A percentile compares a stretch with the other conserved stretches of the same genome.
Evolutionary conservation across 2,888 invertebrate species (phyloP).

Genomic region (Himalopsyche tibetana): DNA sequence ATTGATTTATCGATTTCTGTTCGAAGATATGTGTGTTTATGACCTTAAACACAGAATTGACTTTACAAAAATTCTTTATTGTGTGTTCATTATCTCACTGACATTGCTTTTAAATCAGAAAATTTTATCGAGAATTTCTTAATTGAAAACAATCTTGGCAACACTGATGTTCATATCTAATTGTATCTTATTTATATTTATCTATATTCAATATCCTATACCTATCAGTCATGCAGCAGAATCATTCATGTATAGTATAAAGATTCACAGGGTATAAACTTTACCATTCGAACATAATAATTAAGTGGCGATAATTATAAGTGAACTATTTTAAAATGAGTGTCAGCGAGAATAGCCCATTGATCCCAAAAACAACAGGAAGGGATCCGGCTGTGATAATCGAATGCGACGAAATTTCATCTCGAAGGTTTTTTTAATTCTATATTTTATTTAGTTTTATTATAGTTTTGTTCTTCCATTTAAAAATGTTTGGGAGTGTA

Average conservation of each 20-base stretch:
- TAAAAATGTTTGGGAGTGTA: no score
- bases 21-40: no score
- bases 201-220: not conserved
- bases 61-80: no score
- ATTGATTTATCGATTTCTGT: no score
- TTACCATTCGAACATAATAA: not conserved
- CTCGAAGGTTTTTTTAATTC: not conserved
- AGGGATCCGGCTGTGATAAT: not conserved
- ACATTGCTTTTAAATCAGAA: no score
- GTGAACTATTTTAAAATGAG: slow-evolving; percentile 45
- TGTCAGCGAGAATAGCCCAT: slow-evolving; percentile 13
- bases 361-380: slow-evolving; percentile 1
- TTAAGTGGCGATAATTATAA: not conserved
- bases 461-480: no score
- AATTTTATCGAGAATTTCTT: no score
- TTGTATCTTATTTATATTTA: not conserved
- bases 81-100: no score
- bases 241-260: no score
- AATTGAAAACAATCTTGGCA: not conserved
- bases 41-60: no score
- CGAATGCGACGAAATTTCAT: not conserved
- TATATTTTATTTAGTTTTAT: no score
- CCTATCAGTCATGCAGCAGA: not conserved
- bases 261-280: not conserved
- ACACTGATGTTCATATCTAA: not conserved